Conservation (phyloP, 1,140 invertebrate genomes). For the Pissodes strobi region DNA sequence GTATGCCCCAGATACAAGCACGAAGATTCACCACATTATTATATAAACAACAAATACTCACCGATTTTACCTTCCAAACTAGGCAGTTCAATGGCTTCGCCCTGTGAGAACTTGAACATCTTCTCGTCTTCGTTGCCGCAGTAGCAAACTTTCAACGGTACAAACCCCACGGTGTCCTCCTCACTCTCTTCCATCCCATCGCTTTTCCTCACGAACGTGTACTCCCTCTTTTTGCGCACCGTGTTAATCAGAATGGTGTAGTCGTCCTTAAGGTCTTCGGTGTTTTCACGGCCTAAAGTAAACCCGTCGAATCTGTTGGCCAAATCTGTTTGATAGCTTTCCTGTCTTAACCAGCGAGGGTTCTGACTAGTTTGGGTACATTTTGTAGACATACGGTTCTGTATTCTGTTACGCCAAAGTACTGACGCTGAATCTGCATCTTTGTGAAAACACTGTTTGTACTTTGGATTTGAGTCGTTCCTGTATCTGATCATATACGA, state of each 20-base stretch:
- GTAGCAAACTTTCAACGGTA: conserved; percentile 1
- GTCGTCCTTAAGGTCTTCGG: background rate
- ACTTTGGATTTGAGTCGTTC: too few relatives aligned
- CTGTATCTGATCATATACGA: too few relatives aligned
- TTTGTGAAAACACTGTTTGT: too few relatives aligned
- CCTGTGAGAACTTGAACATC: background rate
- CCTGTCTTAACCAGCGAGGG: background rate
- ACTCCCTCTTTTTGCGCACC: background rate
- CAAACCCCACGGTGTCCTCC: background rate
- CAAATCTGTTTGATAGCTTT: background rate
- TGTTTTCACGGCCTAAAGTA: background rate
- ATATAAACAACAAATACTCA: background rate
- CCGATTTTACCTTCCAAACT: background rate
- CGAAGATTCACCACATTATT: too few relatives aligned
- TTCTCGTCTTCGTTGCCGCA: background rate
- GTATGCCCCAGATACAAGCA: too few relatives aligned
- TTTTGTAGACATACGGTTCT: background rate
- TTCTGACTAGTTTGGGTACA: conserved; percentile 19
- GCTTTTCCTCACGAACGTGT: background rate
- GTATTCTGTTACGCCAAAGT: too few relatives aligned
- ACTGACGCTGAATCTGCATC: too few relatives aligned
- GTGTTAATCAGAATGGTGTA: conserved; percentile 19
- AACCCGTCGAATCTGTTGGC: background rate
- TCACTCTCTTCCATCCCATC: background rate
- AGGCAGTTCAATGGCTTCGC: background rate